Conservation (phyloP, 2,113 vertebrate species). For the Eulacestoma nigropectus region DNA sequence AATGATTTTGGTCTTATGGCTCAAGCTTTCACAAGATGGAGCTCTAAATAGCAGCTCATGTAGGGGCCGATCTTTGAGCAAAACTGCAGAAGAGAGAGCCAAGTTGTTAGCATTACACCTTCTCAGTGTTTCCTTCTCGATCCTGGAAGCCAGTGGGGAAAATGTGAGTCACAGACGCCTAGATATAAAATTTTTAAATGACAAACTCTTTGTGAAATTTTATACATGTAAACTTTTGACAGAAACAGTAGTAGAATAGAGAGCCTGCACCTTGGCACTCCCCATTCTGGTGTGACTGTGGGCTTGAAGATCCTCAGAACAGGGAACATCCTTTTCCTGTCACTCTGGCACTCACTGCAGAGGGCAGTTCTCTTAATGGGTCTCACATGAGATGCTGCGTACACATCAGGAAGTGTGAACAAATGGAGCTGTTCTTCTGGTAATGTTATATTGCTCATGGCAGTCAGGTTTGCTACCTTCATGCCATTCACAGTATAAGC, state of each 20-base stretch:
- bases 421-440: neutral
- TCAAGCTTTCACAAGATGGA: conserved; percentile 12
- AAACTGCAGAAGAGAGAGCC: neutral
- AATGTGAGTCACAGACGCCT: conserved; percentile 27
- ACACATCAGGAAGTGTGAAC: neutral
- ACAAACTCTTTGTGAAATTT: conserved; percentile 9
- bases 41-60: neutral
- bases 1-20: neutral
- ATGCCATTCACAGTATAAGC: neutral
- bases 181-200: conserved; percentile 1
- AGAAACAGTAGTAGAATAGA: neutral
- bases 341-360: neutral
- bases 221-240: neutral
- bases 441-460: neutral
- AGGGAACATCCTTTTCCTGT: neutral
- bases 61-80: neutral
- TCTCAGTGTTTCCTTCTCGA: conserved; percentile 23
- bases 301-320: neutral
- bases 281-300: neutral
- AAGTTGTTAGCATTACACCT: conserved; percentile 2
- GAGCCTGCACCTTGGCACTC: neutral
- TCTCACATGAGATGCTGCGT: neutral
- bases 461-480: neutral
- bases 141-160: neutral
- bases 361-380: neutral